phyloP scores from a whole-genome alignment of 2,888 invertebrate genomes.

The Coremacera marginata region DNA sequence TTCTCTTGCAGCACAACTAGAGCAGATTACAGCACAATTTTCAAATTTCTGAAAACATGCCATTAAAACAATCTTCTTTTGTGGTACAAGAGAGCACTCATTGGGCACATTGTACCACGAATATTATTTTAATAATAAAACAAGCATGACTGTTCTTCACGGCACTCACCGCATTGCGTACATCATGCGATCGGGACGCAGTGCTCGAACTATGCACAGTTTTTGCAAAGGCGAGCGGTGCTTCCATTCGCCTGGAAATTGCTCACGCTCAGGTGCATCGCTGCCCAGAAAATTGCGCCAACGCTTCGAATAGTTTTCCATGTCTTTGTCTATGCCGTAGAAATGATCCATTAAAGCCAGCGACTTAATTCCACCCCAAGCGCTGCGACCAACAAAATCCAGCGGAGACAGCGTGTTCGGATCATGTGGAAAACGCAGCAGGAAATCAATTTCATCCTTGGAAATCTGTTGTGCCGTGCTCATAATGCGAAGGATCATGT shows the following conservation, averaged over 20 bases:
- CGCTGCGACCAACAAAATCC: constrained; percentile 82
- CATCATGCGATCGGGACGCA: constrained; percentile 94
- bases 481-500: constrained; percentile 81
- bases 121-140: too few relatives aligned
- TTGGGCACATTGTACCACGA: too few relatives aligned
- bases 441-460: constrained; percentile 85
- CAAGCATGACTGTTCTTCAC: too few relatives aligned
- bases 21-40: too few relatives aligned
- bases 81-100: too few relatives aligned
- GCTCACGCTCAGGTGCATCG: constrained; percentile 92
- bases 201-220: constrained; percentile 90
- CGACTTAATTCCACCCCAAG: constrained; percentile 88
- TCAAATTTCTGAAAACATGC: too few relatives aligned
- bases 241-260: constrained; percentile 97
- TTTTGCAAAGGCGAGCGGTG: constrained; percentile 88
- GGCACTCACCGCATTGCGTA: constrained; percentile 84
- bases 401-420: constrained; percentile 81
- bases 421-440: constrained; percentile 86
- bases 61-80: too few relatives aligned
- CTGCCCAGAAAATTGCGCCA: constrained; percentile 95
- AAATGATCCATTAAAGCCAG: constrained; percentile 85
- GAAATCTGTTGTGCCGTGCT: constrained; percentile 74
- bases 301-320: constrained; percentile 90
- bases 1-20: too few relatives aligned
- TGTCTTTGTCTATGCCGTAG: constrained; percentile 88